Percentiles rank a stretch among this genome's conserved stretches.
These are phyloP conservation scores for Cetonia aurata DNA, from an alignment of 2,888 invertebrate species.

Conservation along the genomic window DNA sequence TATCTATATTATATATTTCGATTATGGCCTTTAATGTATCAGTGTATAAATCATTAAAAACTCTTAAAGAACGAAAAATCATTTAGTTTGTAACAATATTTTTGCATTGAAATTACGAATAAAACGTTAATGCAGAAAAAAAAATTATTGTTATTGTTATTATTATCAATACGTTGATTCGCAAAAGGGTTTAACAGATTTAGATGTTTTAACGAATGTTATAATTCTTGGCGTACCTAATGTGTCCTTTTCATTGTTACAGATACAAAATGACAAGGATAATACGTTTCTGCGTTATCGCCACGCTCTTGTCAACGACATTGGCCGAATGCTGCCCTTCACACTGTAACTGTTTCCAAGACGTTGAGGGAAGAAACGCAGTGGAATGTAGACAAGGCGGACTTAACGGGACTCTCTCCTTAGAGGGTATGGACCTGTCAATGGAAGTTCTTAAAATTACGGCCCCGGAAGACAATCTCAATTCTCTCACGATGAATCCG, in stretches of 20 bases:
- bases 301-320: slow-evolving; percentile 50
- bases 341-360: slow-evolving; percentile 74
- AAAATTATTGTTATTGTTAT: too few relatives aligned
- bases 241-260: slow-evolving; percentile 31
- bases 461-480: slow-evolving; percentile 73
- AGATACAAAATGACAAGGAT: slow-evolving; percentile 51
- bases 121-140: too few relatives aligned
- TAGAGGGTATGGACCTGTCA: slow-evolving; percentile 71
- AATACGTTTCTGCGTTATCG: slow-evolving; percentile 44
- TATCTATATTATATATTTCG: too few relatives aligned
- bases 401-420: slow-evolving; percentile 73
- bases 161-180: background rate
- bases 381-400: slow-evolving; percentile 75
- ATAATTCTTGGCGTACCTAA: background rate
- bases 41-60: too few relatives aligned
- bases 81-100: too few relatives aligned
- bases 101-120: too few relatives aligned
- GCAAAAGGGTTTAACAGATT: background rate
- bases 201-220: background rate
- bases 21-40: too few relatives aligned
- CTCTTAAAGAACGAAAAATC: too few relatives aligned
- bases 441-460: slow-evolving; percentile 75
- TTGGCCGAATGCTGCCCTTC: slow-evolving; percentile 73
- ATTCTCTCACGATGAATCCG: slow-evolving; percentile 79
- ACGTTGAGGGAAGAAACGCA: slow-evolving; percentile 70